Base-by-base conservation (phyloP, 2,113 vertebrate species). In the Bufo gargarizans region DNA sequence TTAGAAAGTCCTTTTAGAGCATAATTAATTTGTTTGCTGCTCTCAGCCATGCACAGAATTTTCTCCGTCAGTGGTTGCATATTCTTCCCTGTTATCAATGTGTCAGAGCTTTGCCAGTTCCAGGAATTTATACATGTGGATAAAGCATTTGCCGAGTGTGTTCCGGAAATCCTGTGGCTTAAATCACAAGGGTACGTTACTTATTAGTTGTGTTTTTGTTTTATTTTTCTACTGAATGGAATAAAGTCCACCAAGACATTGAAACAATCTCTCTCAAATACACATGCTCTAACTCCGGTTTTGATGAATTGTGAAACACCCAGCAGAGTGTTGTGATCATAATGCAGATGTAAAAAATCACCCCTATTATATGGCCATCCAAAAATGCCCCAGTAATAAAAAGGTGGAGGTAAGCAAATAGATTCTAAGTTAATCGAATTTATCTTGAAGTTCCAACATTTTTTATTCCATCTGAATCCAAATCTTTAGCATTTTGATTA, bases 61-160 rank as follows among this genome's bases (percentile, higher is more conserved):
- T 49, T 65, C 33, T 67, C 22, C 6, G 8, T 74, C 82, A 45
- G 22, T 22, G 58, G 49, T 55, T 84, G 12, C 63, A 53, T 84
- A 69, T 67, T 55, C 43, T 65, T 33, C 72, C 72, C 72, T 77
- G 58, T 86, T 61, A 77, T 86, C 58, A 78, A 59, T 77, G 56
- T 49, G 47, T 76, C 69, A 78, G 72, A 77, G 56, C 84, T 50
- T 86, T 78, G 56, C 72, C 84, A 86, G 56, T 49, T 63, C 45
- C 58, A 33, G 43, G 72, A 53, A 76, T 77, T 58, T 74, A 14
- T 14, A 50, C 45, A 49, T 47, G 56, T 56, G 49, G 56, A 86
- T 50, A 83, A 63, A 59, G 50, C 71, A 77, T 76, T 77, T 63
- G 12, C 43, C n/a, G 56, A 85, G 12, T 50, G 84, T 77, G 84